These are phyloP conservation scores for Platalea minor DNA, from an alignment of 2,797 vertebrate species.

Conservation along the genomic window DNA sequence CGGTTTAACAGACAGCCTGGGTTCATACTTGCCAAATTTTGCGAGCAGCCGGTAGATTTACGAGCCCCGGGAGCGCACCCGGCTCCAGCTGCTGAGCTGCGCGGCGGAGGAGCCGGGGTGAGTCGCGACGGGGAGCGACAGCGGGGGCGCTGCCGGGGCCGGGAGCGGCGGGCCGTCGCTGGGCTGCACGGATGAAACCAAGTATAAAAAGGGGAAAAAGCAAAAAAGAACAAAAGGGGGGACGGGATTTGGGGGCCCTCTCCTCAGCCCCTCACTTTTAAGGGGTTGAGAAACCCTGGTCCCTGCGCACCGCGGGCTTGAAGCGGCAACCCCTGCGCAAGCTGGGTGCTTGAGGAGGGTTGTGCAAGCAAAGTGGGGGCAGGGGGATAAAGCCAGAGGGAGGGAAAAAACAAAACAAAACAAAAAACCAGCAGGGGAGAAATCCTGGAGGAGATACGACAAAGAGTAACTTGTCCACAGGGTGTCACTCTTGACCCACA, in stretches of 20 bases:
- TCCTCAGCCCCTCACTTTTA: not conserved
- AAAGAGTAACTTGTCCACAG: constrained; percentile 67
- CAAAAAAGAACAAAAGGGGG: not conserved
- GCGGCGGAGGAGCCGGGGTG: not conserved
- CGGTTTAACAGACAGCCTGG: not conserved
- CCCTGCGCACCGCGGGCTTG: not conserved
- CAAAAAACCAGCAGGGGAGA: not conserved
- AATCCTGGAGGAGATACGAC: not conserved
- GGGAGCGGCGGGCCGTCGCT: not conserved
- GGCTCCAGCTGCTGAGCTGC: not conserved
- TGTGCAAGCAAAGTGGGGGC: not conserved
- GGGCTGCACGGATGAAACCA: not conserved
- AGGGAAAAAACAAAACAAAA: not conserved
- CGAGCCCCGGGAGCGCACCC: not conserved
- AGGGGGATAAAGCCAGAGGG: not conserved
- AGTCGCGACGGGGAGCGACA: not conserved
- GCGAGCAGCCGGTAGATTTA: constrained; percentile 16
- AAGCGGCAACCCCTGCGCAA: not conserved
- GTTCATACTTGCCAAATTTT: not conserved
- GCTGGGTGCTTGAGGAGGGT: not conserved
- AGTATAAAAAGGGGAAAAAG: fast-evolving
- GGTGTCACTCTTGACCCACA: constrained; percentile 79
- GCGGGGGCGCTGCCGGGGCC: not conserved
- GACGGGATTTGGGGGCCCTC: not conserved
- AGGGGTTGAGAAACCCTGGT: not conserved